Evolutionary conservation across 2,888 invertebrate species (phyloP).

Genomic region (Eucera pruinosa): DNA sequence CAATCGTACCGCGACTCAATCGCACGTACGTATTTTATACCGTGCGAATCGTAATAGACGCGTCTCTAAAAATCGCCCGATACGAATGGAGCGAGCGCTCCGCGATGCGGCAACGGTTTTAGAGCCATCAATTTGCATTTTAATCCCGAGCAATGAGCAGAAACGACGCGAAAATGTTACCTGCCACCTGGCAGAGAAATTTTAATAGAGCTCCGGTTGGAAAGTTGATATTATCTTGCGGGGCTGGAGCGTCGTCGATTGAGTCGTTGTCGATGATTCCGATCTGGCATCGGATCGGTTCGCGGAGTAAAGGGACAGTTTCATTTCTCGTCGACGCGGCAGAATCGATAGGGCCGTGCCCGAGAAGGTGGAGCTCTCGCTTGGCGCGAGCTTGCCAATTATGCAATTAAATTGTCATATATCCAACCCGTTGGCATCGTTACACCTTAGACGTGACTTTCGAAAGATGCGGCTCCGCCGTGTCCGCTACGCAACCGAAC

Average conservation of each 20-base stretch:
- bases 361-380: conserved; percentile 22
- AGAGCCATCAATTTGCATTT: conserved; percentile 47
- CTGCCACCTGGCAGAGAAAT: conserved; percentile 37
- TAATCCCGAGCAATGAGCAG: conserved; percentile 18
- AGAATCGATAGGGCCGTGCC: conserved; percentile 33
- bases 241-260: conserved; percentile 38
- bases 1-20: neutral
- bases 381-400: conserved; percentile 66
- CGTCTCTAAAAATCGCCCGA: neutral
- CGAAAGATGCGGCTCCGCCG: neutral
- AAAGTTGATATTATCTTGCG: conserved; percentile 55
- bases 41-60: neutral
- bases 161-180: conserved; percentile 42
- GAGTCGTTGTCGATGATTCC: conserved; percentile 59
- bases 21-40: neutral
- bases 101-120: neutral
- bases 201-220: conserved; percentile 43
- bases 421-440: conserved; percentile 30
- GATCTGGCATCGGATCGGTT: conserved; percentile 38
- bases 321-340: conserved; percentile 40
- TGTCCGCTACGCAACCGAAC: neutral
- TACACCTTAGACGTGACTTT: neutral
- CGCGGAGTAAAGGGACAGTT: conserved; percentile 51
- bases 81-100: neutral
- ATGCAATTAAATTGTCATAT: conserved; percentile 77